phyloP scores from a whole-genome alignment of 37 sponge, comb jelly and placozoan genomes.

The Haliclona indistincta region DNA sequence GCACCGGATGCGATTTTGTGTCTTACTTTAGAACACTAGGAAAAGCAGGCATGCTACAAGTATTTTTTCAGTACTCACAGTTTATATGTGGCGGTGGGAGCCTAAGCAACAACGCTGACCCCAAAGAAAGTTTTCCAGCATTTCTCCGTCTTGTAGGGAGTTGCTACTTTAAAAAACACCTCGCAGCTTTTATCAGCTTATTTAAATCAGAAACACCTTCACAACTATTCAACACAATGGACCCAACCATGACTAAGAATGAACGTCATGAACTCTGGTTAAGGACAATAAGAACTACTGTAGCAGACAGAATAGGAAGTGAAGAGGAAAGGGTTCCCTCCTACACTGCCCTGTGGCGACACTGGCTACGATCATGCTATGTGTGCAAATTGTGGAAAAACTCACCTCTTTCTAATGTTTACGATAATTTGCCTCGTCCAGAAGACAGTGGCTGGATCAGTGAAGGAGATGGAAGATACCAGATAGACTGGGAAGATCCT shows the following conservation, averaged over 20 bases:
- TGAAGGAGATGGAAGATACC: background rate
- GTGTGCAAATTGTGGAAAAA: background rate
- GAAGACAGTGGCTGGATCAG: constrained; percentile 11
- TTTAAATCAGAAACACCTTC: background rate
- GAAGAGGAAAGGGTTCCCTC: constrained; percentile 12
- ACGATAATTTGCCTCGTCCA: background rate
- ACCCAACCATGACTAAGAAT: background rate
- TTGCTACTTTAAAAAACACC: background rate
- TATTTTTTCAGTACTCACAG: constrained; percentile 19
- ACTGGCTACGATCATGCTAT: constrained; percentile 14
- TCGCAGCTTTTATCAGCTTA: background rate
- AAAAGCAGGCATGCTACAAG: constrained; percentile 1
- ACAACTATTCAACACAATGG: constrained; percentile 6
- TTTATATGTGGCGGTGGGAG: constrained; percentile 5
- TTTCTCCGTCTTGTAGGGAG: background rate
- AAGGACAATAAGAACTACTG: background rate
- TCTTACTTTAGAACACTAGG: constrained; percentile 9
- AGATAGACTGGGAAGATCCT: constrained; percentile 10
- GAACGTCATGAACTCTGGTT: background rate
- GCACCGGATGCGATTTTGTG: constrained; percentile 21
- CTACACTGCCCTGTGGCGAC: constrained; percentile 8
- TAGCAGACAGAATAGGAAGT: background rate
- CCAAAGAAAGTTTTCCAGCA: background rate
- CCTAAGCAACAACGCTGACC: background rate
- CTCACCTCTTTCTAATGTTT: background rate